Percentiles rank a stretch among this genome's conserved stretches.
Evolutionary conservation across 1,140 invertebrate species (phyloP).

Genomic region (Neomicropteryx cornuta): DNA sequence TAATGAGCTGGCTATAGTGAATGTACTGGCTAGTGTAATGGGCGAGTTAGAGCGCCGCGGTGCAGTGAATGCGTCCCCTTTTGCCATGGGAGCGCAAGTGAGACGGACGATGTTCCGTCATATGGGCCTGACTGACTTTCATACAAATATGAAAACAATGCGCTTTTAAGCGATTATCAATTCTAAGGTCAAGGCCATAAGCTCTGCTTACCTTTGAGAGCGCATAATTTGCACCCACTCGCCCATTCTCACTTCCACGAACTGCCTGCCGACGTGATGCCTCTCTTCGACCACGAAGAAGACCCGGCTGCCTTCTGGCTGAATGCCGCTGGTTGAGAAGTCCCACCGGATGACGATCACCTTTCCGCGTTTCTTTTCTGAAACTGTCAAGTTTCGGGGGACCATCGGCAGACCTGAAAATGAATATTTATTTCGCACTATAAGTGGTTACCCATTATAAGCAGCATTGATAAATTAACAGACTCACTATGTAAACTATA

Average conservation of each 20-base stretch:
- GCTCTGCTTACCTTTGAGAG: constrained; percentile 11
- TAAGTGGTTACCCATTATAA: no score
- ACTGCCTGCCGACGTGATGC: constrained; percentile 41
- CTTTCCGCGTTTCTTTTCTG: constrained; percentile 21
- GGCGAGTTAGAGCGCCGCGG: no score
- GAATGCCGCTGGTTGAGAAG: constrained; percentile 3
- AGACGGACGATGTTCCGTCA: no score
- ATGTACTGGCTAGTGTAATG: no score
- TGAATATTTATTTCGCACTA: constrained; percentile 1
- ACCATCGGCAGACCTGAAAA: constrained; percentile 34
- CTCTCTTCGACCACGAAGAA: constrained; percentile 43
- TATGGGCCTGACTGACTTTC: no score
- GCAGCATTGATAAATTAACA: no score
- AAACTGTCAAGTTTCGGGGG: constrained; percentile 27
- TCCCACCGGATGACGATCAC: constrained; percentile 28
- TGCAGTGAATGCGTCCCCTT: no score
- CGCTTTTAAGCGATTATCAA: constrained; percentile 14
- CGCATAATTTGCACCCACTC: constrained; percentile 29
- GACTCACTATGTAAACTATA: no score
- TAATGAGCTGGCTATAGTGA: no score
- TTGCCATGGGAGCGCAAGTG: no score
- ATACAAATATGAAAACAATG: constrained; percentile 7
- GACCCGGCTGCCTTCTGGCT: constrained; percentile 11
- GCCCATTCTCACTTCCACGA: constrained; percentile 35
- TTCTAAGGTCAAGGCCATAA: constrained; percentile 13